A percentile compares a stretch with the other conserved stretches of the same genome.
Conservation (phyloP, 2,888 invertebrate species). For the Sphaerophoria taeniata region DNA sequence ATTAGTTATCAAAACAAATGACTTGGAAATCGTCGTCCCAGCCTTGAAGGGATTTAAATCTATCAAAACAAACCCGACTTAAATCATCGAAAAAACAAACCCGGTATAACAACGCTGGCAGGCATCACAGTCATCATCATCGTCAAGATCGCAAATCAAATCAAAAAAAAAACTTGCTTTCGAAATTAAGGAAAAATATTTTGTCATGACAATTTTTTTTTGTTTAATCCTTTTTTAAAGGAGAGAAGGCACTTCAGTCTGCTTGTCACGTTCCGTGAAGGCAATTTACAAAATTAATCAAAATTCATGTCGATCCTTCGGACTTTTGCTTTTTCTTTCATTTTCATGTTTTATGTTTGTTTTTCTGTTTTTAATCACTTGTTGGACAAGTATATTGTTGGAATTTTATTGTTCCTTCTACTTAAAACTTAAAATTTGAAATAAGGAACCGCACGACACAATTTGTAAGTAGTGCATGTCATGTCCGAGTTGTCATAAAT, state of each 20-base stretch:
- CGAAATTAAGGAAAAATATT: conserved; percentile 13
- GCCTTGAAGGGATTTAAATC: conserved; percentile 34
- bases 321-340: background rate
- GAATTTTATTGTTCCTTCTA: conserved; percentile 24
- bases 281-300: conserved; percentile 46
- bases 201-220: conserved; percentile 3
- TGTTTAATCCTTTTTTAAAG: conserved; percentile 5
- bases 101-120: background rate
- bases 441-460: conserved; percentile 26
- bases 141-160: conserved; percentile 12
- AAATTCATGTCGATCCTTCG: conserved; percentile 39
- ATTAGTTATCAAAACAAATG: conserved; percentile 26
- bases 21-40: background rate
- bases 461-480: conserved; percentile 52
- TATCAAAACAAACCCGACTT: background rate
- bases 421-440: conserved; percentile 34
- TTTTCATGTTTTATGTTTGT: background rate
- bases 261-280: conserved; percentile 36
- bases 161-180: conserved; percentile 28
- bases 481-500: conserved; percentile 50
- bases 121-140: background rate
- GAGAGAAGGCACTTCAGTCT: conserved; percentile 4
- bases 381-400: conserved; percentile 45
- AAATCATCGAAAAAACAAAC: too few species aligned
- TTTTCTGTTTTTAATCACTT: conserved; percentile 40